These are phyloP conservation scores for Papilio glaucus DNA, from an alignment of 1,140 invertebrate genomes.

Conservation along the genomic window DNA sequence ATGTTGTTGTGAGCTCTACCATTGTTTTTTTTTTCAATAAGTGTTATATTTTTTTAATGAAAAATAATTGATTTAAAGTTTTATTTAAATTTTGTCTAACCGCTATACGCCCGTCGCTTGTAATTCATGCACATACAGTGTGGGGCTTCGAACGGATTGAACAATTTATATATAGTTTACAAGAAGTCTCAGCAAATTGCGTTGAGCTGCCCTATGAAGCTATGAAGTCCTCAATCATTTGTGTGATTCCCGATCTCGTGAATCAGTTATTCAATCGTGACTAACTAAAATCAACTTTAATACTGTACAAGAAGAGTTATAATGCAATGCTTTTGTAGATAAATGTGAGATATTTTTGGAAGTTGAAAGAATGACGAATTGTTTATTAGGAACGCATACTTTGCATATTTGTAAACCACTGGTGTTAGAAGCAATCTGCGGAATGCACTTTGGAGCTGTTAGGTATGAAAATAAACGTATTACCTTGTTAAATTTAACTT, in stretches of 20 bases:
- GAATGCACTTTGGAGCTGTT: background rate
- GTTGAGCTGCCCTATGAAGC: background rate
- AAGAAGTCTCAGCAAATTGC: background rate
- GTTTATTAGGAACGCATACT: background rate
- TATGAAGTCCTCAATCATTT: slow-evolving; percentile 7
- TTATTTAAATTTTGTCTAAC: too few species aligned
- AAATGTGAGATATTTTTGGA: background rate
- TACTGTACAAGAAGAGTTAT: background rate
- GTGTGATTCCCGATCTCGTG: background rate
- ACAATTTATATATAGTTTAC: slow-evolving; percentile 17
- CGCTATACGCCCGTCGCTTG: too few species aligned
- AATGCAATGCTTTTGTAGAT: background rate
- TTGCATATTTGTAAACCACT: background rate
- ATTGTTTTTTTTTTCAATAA: too few species aligned
- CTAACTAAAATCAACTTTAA: background rate
- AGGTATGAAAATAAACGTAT: background rate
- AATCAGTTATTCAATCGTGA: background rate
- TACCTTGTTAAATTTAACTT: background rate
- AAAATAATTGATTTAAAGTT: too few species aligned
- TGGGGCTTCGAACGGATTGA: slow-evolving; percentile 1
- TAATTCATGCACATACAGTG: background rate
- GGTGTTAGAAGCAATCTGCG: background rate
- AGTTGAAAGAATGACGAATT: background rate
- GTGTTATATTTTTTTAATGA: too few species aligned
- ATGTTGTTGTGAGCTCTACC: too few species aligned